phyloP scores from a whole-genome alignment of 2,888 invertebrate species.

The Torymus auratus region DNA sequence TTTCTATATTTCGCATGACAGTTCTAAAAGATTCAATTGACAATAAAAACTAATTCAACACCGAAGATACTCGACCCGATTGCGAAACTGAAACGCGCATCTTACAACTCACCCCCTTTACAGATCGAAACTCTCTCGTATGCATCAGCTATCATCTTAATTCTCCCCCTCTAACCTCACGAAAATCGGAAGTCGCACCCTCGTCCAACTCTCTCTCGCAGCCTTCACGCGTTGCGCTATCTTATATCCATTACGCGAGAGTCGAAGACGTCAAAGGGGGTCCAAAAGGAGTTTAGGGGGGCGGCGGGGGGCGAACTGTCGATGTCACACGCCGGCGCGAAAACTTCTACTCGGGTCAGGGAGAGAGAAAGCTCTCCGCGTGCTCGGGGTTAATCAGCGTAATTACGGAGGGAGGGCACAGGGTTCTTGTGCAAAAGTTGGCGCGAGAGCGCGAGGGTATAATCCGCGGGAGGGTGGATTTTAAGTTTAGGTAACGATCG shows the following conservation, averaged over 20 bases:
- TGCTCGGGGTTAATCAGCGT: slow-evolving; percentile 45
- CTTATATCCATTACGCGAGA: slow-evolving; percentile 1
- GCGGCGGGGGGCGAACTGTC: background rate
- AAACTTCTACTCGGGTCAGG: slow-evolving; percentile 32
- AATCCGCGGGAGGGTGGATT: background rate
- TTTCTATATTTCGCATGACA: no score
- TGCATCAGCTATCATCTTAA: no score
- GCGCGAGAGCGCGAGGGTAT: background rate
- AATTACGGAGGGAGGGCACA: slow-evolving; percentile 5
- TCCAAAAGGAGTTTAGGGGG: no score
- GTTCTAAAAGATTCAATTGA: no score
- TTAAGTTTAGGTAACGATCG: no score
- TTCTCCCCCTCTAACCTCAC: no score
- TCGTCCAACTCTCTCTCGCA: background rate
- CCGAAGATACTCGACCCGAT: no score
- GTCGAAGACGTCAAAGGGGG: slow-evolving; percentile 22
- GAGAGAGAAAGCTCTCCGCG: background rate
- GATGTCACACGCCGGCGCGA: slow-evolving; percentile 23
- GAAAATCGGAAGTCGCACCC: background rate
- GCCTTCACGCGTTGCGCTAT: background rate
- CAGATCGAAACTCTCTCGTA: no score
- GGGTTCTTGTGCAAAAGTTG: slow-evolving; percentile 24
- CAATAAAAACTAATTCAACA: no score
- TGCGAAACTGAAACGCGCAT: no score
- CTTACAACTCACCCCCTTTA: no score